Conservation (phyloP, 2,888 invertebrate species). For the Malacosoma neustria region DNA sequence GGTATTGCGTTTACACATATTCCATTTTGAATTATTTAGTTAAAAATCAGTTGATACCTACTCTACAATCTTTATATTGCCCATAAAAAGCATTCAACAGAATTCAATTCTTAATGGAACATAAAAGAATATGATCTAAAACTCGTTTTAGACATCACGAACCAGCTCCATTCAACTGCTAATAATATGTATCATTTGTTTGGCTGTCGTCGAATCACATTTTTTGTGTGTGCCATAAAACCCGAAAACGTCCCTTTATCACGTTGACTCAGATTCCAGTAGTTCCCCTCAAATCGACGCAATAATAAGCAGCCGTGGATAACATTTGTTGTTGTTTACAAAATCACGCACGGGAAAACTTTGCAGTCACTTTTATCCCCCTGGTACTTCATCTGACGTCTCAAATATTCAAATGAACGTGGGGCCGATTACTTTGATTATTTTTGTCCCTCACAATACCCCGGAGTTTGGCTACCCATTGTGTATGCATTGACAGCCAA, state of each 20-base stretch:
- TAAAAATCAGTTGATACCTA: too few species aligned
- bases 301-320: neutral
- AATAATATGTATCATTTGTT: constrained; percentile 11
- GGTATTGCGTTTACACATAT: too few species aligned
- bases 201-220: neutral
- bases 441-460: constrained; percentile 32
- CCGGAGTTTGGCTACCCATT: constrained; percentile 21
- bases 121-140: neutral
- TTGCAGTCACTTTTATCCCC: constrained; percentile 28
- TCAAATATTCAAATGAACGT: constrained; percentile 37
- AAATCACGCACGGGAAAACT: constrained; percentile 17
- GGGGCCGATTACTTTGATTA: constrained; percentile 40
- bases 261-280: neutral
- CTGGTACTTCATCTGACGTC: constrained; percentile 25
- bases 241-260: neutral
- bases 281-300: neutral
- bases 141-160: constrained; percentile 20
- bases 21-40: too few species aligned
- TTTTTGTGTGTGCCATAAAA: neutral
- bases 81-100: neutral
- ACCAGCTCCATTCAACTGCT: constrained; percentile 22
- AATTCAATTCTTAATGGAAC: neutral
- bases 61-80: neutral
- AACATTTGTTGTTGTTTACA: constrained; percentile 10
- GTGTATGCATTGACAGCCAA: constrained; percentile 9